These are phyloP conservation scores for Limosa lapponica DNA, from an alignment of 2,797 vertebrate genomes.

Conservation along the genomic window DNA sequence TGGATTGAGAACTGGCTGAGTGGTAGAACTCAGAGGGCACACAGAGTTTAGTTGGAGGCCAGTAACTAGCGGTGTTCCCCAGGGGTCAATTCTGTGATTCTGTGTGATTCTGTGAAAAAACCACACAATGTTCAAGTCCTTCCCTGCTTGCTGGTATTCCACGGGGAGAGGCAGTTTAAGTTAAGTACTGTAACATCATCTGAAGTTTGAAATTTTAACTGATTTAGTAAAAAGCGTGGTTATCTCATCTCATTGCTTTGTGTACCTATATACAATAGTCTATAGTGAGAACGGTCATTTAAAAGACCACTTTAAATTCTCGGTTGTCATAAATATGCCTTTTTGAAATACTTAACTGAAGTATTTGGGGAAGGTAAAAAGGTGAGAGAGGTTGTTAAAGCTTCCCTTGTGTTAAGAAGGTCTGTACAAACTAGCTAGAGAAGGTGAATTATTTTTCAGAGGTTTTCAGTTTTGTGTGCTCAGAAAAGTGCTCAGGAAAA, in stretches of 20 bases:
- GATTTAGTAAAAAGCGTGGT: not conserved
- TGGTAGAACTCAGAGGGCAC: no score
- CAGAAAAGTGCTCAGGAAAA: not conserved
- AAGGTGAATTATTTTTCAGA: not conserved
- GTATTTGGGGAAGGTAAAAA: not conserved
- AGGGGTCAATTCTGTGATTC: no score
- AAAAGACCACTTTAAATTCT: not conserved
- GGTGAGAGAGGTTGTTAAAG: not conserved
- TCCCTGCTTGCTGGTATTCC: not conserved
- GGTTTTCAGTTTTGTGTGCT: not conserved
- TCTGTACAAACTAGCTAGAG: not conserved
- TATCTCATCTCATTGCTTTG: not conserved
- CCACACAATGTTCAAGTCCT: fast-evolving
- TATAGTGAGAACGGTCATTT: not conserved
- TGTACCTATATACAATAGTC: not conserved
- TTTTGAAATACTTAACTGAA: not conserved
- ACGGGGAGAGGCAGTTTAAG: not conserved
- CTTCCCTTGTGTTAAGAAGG: not conserved
- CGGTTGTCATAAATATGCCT: not conserved
- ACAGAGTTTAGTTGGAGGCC: no score
- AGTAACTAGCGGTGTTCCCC: no score
- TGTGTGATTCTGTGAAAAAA: not conserved
- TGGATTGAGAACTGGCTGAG: no score
- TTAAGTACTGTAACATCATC: not conserved
- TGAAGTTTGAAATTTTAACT: not conserved